Base-by-base conservation (phyloP, 2,113 vertebrate species). In the Hylia prasina region DNA sequence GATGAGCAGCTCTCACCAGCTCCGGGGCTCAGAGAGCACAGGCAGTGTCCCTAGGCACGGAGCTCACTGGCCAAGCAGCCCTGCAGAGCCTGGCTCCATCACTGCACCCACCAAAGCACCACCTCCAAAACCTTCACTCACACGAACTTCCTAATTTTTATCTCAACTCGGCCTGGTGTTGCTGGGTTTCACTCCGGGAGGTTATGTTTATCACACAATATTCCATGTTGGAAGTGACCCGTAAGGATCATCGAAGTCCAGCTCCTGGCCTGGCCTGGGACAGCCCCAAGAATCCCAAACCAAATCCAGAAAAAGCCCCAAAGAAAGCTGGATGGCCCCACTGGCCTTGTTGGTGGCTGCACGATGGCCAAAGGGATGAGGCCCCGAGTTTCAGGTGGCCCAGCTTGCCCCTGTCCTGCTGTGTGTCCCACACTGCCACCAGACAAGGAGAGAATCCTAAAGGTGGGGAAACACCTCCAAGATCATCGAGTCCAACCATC, bases 91-190 rank as follows among this genome's bases (percentile, higher is more conserved):
- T 1, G 19, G 76, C 42, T 56, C 51, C 7, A 4, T 22, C 19
- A 1, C 65, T 0, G 13, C 31, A 1, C 4, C 31, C 0, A 4
- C 37, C 53, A 39, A 35, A 2, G 21, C 15, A 0, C 7, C 4
- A 0, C 0, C 77, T 44, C 2, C 0, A 1, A 50, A 57, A 30
- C 4, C 8, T 33, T 25, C 63, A 6, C 10, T 8, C 7, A 0
- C 42, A 31, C 19, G 18, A 18, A 35, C 10, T 9, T 33, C 72
- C 10, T 11, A 6, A 19, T 25, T 61, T 64, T 13, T 6, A 66
- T 25, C 75, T 20, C 51, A 19, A 0, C 42, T 69, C 18, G 7
- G 54, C 16, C 40, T 39, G 68, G 4, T 10, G 6, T 1, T 40
- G 73, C 53, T 65, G 65, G 30, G 50, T 39, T 60, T 23, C 23